Evolutionary conservation across 1,140 invertebrate genomes (phyloP).

Genomic region (Littorina saxatilis): DNA sequence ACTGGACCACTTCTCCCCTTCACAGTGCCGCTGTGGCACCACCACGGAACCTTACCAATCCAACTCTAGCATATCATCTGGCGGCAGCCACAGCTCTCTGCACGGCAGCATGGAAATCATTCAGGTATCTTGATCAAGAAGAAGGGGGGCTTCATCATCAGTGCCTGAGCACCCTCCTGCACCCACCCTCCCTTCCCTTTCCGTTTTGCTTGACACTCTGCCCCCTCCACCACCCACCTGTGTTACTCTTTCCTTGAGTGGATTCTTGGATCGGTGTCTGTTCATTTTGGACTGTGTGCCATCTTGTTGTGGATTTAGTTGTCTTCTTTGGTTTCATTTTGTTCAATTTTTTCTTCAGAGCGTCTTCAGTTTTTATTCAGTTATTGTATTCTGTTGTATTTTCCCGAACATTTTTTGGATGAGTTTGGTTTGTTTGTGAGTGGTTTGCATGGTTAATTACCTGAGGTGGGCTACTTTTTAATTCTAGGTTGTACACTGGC

Average conservation of each 20-base stretch:
- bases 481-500: too few species aligned
- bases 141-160: not conserved
- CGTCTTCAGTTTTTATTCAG: too few species aligned
- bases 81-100: slow-evolving; percentile 71
- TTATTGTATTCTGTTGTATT: too few species aligned
- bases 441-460: too few species aligned
- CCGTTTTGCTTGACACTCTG: not conserved
- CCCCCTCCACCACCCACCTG: not conserved
- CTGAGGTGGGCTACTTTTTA: too few species aligned
- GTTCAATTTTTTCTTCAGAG: too few species aligned
- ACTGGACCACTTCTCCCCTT: slow-evolving; percentile 41
- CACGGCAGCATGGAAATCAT: slow-evolving; percentile 74
- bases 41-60: slow-evolving; percentile 70
- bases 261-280: too few species aligned
- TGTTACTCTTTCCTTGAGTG: not conserved
- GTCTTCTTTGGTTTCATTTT: too few species aligned
- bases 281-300: too few species aligned
- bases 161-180: not conserved
- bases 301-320: too few species aligned
- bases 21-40: slow-evolving; percentile 56
- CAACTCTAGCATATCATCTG: slow-evolving; percentile 72
- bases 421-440: too few species aligned
- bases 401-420: too few species aligned
- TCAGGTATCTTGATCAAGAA: slow-evolving; percentile 66
- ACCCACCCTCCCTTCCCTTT: not conserved